phyloP scores from a whole-genome alignment of 1,140 invertebrate genomes.

The Diuraphis noxia region DNA sequence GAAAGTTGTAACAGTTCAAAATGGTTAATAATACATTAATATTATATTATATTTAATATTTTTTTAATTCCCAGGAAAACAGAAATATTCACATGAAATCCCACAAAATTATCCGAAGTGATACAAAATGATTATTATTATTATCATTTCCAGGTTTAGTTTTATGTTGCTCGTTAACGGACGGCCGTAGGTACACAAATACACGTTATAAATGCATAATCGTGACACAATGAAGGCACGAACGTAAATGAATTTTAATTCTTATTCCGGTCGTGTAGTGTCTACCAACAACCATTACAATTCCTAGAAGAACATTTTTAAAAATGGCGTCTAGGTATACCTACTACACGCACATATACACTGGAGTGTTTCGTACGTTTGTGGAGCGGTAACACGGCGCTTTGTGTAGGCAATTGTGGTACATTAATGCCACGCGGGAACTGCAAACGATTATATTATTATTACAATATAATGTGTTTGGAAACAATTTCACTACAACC shows the following conservation, averaged over 20 bases:
- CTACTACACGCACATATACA: not conserved
- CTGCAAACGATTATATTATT: not conserved
- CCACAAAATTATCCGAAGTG: not conserved
- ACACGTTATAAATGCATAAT: not conserved
- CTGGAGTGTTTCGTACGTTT: not conserved
- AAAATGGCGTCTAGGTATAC: not conserved
- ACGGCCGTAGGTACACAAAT: not conserved
- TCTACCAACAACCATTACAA: not conserved
- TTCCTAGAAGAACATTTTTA: not conserved
- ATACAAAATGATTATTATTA: not conserved
- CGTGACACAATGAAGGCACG: not conserved
- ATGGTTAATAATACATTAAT: not conserved
- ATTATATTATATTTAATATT: not conserved
- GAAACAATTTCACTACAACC: not conserved
- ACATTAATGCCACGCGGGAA: not conserved
- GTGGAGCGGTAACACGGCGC: not conserved
- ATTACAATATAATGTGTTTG: not conserved
- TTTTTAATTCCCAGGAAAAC: not conserved
- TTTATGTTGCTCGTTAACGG: not conserved
- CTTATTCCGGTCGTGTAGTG: not conserved
- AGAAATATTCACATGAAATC: not conserved
- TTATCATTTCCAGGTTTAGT: not conserved
- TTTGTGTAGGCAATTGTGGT: conserved; percentile 31
- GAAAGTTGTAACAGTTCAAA: not conserved
- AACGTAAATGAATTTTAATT: not conserved